Evolutionary conservation across 1,140 invertebrate species (phyloP).

Genomic region (Calliphora vicina): DNA sequence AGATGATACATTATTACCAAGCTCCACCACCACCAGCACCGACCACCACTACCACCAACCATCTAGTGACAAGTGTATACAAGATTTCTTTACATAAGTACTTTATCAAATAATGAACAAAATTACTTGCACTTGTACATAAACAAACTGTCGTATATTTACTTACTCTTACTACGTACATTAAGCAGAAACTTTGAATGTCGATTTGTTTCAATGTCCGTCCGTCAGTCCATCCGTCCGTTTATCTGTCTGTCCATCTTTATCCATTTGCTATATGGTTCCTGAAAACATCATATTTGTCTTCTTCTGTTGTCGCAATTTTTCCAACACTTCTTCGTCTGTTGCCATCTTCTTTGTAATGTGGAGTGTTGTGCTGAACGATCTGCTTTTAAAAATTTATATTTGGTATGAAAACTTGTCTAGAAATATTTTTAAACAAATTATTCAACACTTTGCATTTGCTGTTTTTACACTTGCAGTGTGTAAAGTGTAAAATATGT

Average conservation of each 20-base stretch:
- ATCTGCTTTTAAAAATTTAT: background rate
- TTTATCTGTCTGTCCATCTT: background rate
- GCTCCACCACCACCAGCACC: background rate
- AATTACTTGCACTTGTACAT: background rate
- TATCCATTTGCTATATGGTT: background rate
- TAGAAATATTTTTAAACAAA: conserved; percentile 30
- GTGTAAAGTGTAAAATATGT: background rate
- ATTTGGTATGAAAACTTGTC: conserved; percentile 32
- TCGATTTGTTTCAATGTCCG: background rate
- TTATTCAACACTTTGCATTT: conserved; percentile 30
- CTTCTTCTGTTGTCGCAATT: background rate
- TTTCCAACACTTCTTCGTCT: background rate
- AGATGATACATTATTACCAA: no score
- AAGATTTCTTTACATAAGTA: conserved; percentile 1
- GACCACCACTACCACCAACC: background rate
- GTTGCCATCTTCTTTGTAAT: background rate
- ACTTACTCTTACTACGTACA: background rate
- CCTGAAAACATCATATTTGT: conserved; percentile 29
- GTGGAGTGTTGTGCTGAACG: no score
- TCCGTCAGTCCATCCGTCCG: no score
- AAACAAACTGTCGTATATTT: background rate
- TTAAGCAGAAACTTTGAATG: no score
- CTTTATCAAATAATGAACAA: conserved; percentile 5
- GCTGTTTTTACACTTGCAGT: conserved; percentile 13
- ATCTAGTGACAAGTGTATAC: background rate